Evolutionary conservation across 2,888 invertebrate genomes (phyloP), one percentile per base, ranked within the genome.

Genomic region (Nephrocerus scutellatus): DNA sequence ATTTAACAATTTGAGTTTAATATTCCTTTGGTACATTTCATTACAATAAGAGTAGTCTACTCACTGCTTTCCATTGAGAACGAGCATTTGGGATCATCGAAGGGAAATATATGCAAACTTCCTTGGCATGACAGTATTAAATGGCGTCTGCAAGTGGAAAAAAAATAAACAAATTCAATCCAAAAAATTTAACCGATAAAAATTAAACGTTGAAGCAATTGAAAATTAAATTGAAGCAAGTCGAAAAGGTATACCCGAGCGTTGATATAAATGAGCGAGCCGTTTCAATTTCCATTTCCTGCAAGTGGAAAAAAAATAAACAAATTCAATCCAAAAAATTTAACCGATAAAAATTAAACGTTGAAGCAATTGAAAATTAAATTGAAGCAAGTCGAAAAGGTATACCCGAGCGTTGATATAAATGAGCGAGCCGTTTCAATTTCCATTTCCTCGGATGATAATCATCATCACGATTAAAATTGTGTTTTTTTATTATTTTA

Each of bases 11-110:
- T 22, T 22, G 23, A 22, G 23, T 22, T 22, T 9, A 22, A 22
- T 9, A 22, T 9, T 22, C n/a, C 7, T 7, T 22, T 22, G 10
- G 23, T 22, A 7, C 23, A 10, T 7, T 22, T 22, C n/a, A 9
- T 22, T 22, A 22, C 13, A 32, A 30, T 14, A 33, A 40, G 37
- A 21, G 24, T 30, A 33, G 34, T 35, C 32, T 70, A 88, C 90
- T 89, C 78, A 91, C 90, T 90, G 76, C 90, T 91, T 76, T 92
- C 91, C 79, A 92, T 85, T 64, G 91, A 86, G 74, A 92, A 92
- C 72, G 88, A 86, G 76, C 92, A 92, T 73, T 84, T 79, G 58
- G 91, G 91, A 76, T 91, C 90, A 71, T 92, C 92, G 71, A 92
- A 92, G 57, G 92, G 92, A 74, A 91, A 92, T 72, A 92, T 91